These are phyloP conservation scores for Nettapus auritus DNA, from an alignment of 2,113 vertebrate species.

Conservation along the genomic window DNA sequence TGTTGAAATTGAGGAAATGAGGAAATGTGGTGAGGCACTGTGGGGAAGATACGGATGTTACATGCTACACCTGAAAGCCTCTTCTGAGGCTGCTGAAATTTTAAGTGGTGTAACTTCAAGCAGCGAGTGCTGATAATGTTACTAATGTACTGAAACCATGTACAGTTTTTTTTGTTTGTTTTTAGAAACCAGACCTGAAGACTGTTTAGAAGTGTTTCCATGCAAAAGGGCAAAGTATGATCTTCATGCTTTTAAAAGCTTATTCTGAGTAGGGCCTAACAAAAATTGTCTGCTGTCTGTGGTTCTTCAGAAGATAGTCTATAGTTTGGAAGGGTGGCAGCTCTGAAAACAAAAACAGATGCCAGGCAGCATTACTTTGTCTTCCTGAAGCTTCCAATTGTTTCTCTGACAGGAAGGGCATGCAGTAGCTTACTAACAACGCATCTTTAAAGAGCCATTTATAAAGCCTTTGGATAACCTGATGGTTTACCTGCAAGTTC, in stretches of 20 bases:
- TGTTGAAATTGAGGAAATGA: background rate
- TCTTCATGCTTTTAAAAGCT: background rate
- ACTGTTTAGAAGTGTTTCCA: fast-evolving
- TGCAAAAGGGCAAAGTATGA: background rate
- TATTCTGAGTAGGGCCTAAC: background rate
- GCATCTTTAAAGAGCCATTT: background rate
- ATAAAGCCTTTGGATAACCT: background rate
- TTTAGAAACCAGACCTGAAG: background rate
- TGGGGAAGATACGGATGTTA: fast-evolving
- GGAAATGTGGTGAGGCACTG: background rate
- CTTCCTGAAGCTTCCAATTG: background rate
- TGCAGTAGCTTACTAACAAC: background rate
- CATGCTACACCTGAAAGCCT: background rate
- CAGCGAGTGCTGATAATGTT: fast-evolving
- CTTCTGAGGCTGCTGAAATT: background rate
- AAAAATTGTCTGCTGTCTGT: no score
- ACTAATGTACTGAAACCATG: fast-evolving
- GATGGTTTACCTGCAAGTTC: fast-evolving
- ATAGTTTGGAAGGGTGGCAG: background rate
- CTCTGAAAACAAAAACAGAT: background rate
- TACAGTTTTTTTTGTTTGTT: no score
- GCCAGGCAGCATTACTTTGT: fast-evolving
- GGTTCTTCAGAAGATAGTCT: background rate
- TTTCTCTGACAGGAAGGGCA: background rate
- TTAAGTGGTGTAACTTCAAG: background rate